Conservation (phyloP, 2,113 vertebrate species). For the Falcunculus frontatus region DNA sequence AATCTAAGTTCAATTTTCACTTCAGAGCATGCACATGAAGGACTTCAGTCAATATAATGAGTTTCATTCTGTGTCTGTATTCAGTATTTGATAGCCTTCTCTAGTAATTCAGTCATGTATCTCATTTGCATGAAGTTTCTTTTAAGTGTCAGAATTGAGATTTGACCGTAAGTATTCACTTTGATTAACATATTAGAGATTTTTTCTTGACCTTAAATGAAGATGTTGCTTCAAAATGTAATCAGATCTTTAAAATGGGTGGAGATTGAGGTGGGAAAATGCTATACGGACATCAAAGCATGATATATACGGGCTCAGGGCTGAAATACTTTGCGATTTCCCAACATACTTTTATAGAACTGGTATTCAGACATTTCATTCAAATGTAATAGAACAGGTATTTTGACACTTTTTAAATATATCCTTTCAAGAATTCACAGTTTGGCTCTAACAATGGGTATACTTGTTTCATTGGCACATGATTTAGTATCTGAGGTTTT, state of each 20-base stretch:
- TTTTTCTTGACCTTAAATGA: conserved; percentile 73
- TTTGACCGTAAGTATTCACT: conserved; percentile 71
- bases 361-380: not conserved
- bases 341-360: not conserved
- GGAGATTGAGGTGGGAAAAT: not conserved
- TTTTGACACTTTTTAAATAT: not conserved
- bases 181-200: conserved; percentile 70
- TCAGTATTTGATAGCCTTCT: conserved; percentile 67
- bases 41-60: conserved; percentile 63
- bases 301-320: not conserved
- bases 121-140: conserved; percentile 76
- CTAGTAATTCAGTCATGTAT: conserved; percentile 68
- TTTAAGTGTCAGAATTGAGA: conserved; percentile 76
- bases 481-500: not conserved
- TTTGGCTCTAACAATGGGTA: not conserved
- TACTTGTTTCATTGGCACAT: not conserved
- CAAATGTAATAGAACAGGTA: not conserved
- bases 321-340: not conserved
- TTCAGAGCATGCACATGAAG: conserved; percentile 72
- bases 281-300: not conserved
- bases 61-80: conserved; percentile 61
- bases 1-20: conserved; percentile 74
- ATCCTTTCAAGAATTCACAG: not conserved
- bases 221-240: conserved; percentile 56
- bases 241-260: conserved; percentile 35